A percentile compares a stretch with the other conserved stretches of the same genome.
phyloP scores from a whole-genome alignment of 2,888 invertebrate species.

The Busseola fusca region DNA sequence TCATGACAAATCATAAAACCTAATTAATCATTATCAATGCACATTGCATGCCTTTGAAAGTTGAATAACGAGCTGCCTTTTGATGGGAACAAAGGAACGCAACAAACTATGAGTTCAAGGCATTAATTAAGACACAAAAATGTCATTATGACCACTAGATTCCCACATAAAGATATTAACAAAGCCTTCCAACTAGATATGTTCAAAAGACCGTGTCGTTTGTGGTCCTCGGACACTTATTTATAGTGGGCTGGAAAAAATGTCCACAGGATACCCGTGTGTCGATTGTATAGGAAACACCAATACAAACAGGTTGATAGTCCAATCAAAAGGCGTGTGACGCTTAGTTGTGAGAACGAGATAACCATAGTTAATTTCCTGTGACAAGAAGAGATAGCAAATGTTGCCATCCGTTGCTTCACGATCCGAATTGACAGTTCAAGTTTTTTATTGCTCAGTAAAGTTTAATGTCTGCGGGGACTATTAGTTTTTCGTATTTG shows the following conservation, averaged over 20 bases:
- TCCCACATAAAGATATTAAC: conserved; percentile 66
- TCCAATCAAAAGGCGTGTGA: conserved; percentile 74
- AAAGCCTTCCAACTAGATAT: conserved; percentile 47
- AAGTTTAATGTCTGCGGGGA: conserved; percentile 31
- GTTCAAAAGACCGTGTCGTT: conserved; percentile 45
- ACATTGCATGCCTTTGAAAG: conserved; percentile 54
- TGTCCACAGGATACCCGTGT: conserved; percentile 44
- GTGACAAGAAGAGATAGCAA: conserved; percentile 59
- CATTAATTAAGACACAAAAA: conserved; percentile 76
- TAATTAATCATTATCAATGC: conserved; percentile 53
- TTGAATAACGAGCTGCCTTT: conserved; percentile 59
- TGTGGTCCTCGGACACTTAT: conserved; percentile 40
- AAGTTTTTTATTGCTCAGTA: conserved; percentile 43
- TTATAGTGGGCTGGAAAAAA: conserved; percentile 48
- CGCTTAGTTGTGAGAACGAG: conserved; percentile 64
- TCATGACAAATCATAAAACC: conserved; percentile 26
- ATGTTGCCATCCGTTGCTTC: conserved; percentile 52
- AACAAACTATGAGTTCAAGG: conserved; percentile 57
- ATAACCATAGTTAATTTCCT: conserved; percentile 61
- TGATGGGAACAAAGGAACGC: conserved; percentile 66
- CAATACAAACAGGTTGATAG: conserved; percentile 76
- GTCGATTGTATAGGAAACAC: conserved; percentile 56
- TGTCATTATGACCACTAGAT: conserved; percentile 65
- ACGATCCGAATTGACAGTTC: conserved; percentile 59
- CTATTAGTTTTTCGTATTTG: conserved; percentile 32